phyloP scores from a whole-genome alignment of 2,888 invertebrate genomes.

The Eilema griseolum region DNA sequence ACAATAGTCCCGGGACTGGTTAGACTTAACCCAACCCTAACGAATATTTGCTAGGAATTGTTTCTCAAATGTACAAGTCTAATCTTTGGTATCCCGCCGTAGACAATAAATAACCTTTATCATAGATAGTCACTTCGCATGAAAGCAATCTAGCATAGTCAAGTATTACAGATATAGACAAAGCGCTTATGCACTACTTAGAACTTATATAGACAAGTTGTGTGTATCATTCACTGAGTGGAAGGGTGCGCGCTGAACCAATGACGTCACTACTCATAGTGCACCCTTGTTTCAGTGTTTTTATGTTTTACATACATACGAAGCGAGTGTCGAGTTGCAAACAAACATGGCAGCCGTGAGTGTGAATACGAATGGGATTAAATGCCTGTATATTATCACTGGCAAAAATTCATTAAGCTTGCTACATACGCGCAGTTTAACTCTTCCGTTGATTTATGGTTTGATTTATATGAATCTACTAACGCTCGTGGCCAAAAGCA shows the following conservation, averaged over 20 bases:
- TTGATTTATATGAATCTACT: neutral
- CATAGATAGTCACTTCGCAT: conserved; percentile 17
- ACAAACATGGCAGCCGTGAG: conserved; percentile 63
- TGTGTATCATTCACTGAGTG: conserved; percentile 37
- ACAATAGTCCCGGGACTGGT: too few relatives aligned
- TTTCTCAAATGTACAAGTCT: neutral
- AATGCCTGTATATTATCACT: conserved; percentile 50
- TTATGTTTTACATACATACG: conserved; percentile 48
- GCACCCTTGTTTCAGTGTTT: conserved; percentile 55
- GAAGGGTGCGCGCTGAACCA: conserved; percentile 79
- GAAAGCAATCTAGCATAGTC: conserved; percentile 24
- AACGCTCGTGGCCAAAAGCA: neutral
- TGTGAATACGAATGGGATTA: conserved; percentile 60
- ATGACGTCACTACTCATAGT: conserved; percentile 74
- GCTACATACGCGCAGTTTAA: conserved; percentile 12
- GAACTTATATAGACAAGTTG: conserved; percentile 34
- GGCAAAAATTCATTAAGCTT: conserved; percentile 40
- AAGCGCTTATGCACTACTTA: conserved; percentile 41
- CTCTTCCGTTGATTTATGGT: neutral
- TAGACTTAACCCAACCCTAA: neutral
- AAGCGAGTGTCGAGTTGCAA: conserved; percentile 45
- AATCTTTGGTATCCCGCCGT: neutral
- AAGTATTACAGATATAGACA: conserved; percentile 40
- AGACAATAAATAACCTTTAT: neutral
- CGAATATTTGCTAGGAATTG: neutral